Percentiles rank a stretch among this genome's conserved stretches.
These are phyloP conservation scores for Bradypodion ventrale DNA, from an alignment of 2,797 vertebrate genomes.

Conservation along the genomic window DNA sequence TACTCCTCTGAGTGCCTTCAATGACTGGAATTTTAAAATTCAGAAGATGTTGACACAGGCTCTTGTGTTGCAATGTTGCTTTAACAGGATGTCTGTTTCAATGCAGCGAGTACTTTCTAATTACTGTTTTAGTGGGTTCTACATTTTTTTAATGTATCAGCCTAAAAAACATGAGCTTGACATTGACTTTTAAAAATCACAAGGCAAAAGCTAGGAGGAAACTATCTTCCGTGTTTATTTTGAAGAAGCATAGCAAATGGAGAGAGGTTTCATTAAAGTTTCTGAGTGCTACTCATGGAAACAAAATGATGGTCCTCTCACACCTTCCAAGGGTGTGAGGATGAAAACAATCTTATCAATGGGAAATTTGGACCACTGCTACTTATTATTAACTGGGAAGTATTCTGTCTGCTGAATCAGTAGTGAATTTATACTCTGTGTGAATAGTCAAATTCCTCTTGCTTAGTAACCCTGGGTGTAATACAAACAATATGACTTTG, in stretches of 20 bases:
- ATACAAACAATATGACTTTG: neutral
- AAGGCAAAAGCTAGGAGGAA: conserved; percentile 13
- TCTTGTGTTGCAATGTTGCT: conserved; percentile 68
- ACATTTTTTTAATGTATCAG: conserved; percentile 19
- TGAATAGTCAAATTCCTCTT: neutral
- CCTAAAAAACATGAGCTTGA: conserved; percentile 16
- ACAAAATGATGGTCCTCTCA: neutral
- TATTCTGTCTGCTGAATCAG: neutral
- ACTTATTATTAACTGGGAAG: neutral
- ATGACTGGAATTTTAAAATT: conserved; percentile 32
- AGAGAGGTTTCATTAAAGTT: neutral
- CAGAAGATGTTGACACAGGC: conserved; percentile 54
- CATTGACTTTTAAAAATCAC: conserved; percentile 17
- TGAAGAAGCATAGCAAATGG: neutral
- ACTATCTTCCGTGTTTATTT: neutral
- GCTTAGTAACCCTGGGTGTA: too few relatives aligned
- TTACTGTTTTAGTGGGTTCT: conserved; percentile 54
- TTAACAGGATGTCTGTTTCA: conserved; percentile 70
- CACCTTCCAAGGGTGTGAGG: neutral
- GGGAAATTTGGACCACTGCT: neutral
- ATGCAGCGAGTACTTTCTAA: conserved; percentile 48
- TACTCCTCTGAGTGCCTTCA: conserved; percentile 40
- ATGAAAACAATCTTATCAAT: neutral
- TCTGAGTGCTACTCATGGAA: neutral
- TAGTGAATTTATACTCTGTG: neutral